Percentiles rank a stretch among this genome's conserved stretches.
Evolutionary conservation across 1,140 invertebrate species (phyloP).

Genomic region (Parasteatoda tepidariorum): DNA sequence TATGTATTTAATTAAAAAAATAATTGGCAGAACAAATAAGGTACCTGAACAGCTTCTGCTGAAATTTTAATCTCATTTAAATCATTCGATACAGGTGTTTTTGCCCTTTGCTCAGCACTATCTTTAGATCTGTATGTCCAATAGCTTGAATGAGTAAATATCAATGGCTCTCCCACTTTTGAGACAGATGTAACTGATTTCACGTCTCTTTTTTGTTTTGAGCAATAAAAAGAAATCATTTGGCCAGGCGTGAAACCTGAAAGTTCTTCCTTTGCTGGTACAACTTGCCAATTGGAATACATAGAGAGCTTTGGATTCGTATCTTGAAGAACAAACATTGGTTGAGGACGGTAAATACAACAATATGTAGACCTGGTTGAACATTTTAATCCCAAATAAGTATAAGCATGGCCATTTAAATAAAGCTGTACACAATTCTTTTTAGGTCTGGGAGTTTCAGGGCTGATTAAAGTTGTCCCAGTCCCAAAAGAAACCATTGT

Average conservation of each 20-base stretch:
- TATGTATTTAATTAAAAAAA: no score
- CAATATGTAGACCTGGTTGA: constrained; percentile 92
- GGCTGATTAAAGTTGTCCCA: constrained; percentile 74
- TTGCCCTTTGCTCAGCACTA: neutral
- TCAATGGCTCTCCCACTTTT: constrained; percentile 40
- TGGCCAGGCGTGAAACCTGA: constrained; percentile 60
- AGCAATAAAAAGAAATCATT: constrained; percentile 61
- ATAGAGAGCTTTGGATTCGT: constrained; percentile 91
- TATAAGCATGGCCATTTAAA: constrained; percentile 91
- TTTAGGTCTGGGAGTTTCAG: constrained; percentile 87
- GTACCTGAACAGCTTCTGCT: constrained; percentile 27
- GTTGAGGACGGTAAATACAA: constrained; percentile 88
- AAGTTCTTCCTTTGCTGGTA: constrained; percentile 62
- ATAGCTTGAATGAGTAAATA: constrained; percentile 63
- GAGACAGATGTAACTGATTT: neutral
- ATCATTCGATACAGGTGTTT: constrained; percentile 2
- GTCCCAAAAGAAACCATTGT: constrained; percentile 54
- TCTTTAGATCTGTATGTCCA: constrained; percentile 60
- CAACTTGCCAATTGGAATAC: constrained; percentile 95
- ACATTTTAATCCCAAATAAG: constrained; percentile 89
- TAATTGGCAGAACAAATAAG: no score
- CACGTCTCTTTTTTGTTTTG: constrained; percentile 32
- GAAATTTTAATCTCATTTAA: constrained; percentile 2
- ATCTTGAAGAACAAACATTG: constrained; percentile 85
- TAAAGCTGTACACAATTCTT: constrained; percentile 89